Base-by-base conservation (phyloP, 2,888 invertebrate genomes). In the Azorinus chamasolen region DNA sequence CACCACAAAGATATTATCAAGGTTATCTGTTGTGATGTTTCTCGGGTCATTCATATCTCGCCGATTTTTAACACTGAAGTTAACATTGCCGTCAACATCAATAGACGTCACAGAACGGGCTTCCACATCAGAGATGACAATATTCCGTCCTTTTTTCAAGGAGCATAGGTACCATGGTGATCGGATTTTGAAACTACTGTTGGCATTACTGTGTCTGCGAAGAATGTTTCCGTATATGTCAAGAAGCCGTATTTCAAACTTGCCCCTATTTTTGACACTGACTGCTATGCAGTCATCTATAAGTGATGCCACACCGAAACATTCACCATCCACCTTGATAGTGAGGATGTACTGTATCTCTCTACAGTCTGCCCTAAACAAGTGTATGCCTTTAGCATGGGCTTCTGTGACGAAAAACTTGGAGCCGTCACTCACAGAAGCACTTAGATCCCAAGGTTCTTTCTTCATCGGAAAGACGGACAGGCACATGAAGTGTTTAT, bases 361-460 rank as follows among this genome's bases (percentile, higher is more conserved):
- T n/a, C 55, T 64, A 32, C 32, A 32, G 2, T 48, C 54, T 16
- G 61, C 69, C 43, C 61, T 68, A 32, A 78, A 69, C n/a, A 61
- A 50, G 43, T 78, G 78, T 5, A 78, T 41, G 2, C 78, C 78
- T 41, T 53, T 58, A 22, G 61, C 64, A 14, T 59, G 63, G 16
- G 64, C 68, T 45, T 78, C 78, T 22, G 78, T 72, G 12, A 69
- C 72, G 55, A 50, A 73, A 16, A 78, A 72, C 24, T 78, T 64
- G 24, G 59, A 37, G 24, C 59, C 68, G 27, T 59, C 46, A 39
- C 72, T 63, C 10, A 68, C 39, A 10, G 78, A 68, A 32, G 54
- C 51, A 45, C 78, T 72, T 39, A 61, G 58, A 46, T 78, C 78
- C 78, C 78, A 78, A 6, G 78, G 78, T 51, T 78, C 78, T 45